Base-by-base conservation (phyloP, 2,113 vertebrate species). In the Piliocolobus tephrosceles region DNA sequence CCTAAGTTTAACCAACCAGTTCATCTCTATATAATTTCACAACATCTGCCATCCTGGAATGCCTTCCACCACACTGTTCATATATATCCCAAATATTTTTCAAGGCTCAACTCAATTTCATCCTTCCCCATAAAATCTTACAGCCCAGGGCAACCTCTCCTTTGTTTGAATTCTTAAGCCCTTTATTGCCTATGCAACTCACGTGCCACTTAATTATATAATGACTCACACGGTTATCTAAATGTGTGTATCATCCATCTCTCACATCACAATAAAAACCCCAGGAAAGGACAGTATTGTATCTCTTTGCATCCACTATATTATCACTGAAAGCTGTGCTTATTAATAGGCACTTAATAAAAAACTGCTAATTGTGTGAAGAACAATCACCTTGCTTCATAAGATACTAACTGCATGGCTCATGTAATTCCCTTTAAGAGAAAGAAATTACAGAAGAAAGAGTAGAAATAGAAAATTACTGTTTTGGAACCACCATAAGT, bases 401-500 rank as follows among this genome's bases (percentile, higher is more conserved):
- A 18, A 94, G 81, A 88, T 93, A 91, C 57, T 87, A 96, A 32
- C 58, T 96, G 90, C 18, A 32, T 91, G 50, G 38, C 43, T 95
- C 35, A 84, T 81, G n/a, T 90, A 96, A 89, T 75, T 50, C 88
- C 90, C 81, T 83, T 89, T 95, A 85, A 97, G 79, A 97, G 68
- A 97, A 96, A 95, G 40, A 70, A 92, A 90, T 73, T 94, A 79
- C 23, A 92, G 57, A 96, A 95, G 57, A 40, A 97, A 88, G 16
- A 94, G 58, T 6, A 97, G 83, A 95, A 92, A 91, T 12, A 93
- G 55, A 97, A 96, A 93, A 90, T n/a, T 40, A 94, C 75, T 66
- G 86, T 92, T 97, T 38, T 96, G 45, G 75, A 97, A 96, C 90
- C 64, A 90, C 84, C 64, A 93, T 0, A 95, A 95, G 57, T 55